A percentile compares a stretch with the other conserved stretches of the same genome.
These are phyloP conservation scores for Anas georgica DNA, from an alignment of 2,797 vertebrate species.

Conservation along the genomic window DNA sequence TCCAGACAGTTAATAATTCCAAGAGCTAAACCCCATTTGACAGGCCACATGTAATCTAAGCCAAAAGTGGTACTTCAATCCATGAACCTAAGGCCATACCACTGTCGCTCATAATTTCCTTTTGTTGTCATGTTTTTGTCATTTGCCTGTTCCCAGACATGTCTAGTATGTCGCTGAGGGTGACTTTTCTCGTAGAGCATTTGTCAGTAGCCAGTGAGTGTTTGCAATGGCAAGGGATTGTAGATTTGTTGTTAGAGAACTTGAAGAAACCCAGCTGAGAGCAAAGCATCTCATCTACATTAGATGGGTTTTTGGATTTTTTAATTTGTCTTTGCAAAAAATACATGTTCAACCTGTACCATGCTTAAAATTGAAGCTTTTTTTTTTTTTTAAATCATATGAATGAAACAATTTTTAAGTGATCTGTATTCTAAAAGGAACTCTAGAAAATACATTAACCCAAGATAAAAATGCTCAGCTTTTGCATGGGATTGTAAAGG, in stretches of 20 bases:
- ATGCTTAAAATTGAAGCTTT: not conserved
- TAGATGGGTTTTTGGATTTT: not conserved
- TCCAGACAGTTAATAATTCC: not conserved
- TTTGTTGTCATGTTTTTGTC: not conserved
- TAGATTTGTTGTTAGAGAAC: not conserved
- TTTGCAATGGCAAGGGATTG: not conserved
- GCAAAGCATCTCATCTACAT: not conserved
- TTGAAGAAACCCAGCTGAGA: not conserved
- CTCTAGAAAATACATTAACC: not conserved
- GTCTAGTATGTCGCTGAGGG: not conserved
- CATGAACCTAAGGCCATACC: not conserved
- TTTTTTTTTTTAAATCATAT: not conserved
- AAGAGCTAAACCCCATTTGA: not conserved
- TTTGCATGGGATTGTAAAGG: not conserved
- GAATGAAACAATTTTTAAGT: not conserved
- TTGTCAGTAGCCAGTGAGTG: not conserved
- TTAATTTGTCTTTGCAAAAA: not conserved
- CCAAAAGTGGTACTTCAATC: not conserved
- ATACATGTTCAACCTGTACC: not conserved
- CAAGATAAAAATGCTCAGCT: not conserved
- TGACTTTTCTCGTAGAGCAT: not conserved
- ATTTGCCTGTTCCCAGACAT: not conserved
- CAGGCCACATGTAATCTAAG: not conserved
- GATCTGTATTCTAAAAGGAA: not conserved
- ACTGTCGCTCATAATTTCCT: not conserved